Percentiles rank a stretch among this genome's conserved stretches.
These are phyloP conservation scores for Agonopterix subpropinquella DNA, from an alignment of 2,888 invertebrate species.

Conservation along the genomic window DNA sequence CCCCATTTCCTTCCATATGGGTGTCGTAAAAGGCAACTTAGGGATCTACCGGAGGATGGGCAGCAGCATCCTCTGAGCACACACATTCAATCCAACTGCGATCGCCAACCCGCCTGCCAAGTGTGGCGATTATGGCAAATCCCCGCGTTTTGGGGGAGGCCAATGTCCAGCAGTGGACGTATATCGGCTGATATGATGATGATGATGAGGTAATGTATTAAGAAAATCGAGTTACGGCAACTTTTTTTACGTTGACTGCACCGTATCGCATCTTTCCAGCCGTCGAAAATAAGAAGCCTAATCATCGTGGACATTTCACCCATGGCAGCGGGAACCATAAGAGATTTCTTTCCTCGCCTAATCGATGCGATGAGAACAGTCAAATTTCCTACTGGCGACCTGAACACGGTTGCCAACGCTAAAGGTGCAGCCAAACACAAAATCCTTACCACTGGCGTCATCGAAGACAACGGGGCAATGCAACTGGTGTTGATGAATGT, in stretches of 20 bases:
- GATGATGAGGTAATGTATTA: too few species aligned
- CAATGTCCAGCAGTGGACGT: too few species aligned
- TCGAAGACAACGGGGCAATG: conserved; percentile 21
- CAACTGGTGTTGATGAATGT: conserved; percentile 45
- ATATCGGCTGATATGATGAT: too few species aligned
- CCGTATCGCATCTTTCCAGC: conserved; percentile 42
- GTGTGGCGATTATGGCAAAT: too few species aligned
- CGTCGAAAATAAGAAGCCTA: conserved; percentile 73
- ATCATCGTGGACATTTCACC: conserved; percentile 84
- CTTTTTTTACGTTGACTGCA: not conserved
- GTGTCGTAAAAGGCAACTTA: too few species aligned
- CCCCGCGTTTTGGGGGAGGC: too few species aligned
- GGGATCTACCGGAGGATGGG: too few species aligned
- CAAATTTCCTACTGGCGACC: conserved; percentile 54
- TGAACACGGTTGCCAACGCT: conserved; percentile 67
- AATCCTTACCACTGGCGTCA: conserved; percentile 26
- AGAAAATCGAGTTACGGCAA: not conserved
- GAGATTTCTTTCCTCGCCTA: conserved; percentile 69
- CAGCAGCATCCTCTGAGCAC: too few species aligned
- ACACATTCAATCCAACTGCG: too few species aligned
- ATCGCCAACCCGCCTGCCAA: too few species aligned
- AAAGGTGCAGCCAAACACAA: conserved; percentile 52
- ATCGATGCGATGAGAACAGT: conserved; percentile 74
- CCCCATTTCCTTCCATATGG: too few species aligned
- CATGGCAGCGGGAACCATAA: conserved; percentile 65